Base-by-base conservation (phyloP, 2,888 invertebrate species). In the Amphiduros pacificus region DNA sequence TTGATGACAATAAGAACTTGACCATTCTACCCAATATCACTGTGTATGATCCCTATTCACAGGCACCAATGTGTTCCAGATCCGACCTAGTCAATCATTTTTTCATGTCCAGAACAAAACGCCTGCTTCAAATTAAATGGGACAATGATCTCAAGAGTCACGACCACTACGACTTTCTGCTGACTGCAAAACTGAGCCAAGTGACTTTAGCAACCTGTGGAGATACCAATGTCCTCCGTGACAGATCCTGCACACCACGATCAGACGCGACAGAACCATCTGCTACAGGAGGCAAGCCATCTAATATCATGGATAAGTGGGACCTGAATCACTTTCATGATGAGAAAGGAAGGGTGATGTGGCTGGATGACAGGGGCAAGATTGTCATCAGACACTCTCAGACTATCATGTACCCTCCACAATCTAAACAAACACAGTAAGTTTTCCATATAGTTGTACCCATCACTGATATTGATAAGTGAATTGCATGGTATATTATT, bases 141-240 rank as follows among this genome's bases (percentile, higher is more conserved):
- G 59, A 59, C 27, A 51, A 59, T 20, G 40, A 26, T 3, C 32
- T 59, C 6, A 59, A 59, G 27, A 59, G 52, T 26, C 50, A 59
- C 27, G 59, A 59, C 26, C 59, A 59, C 51, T 59, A 59, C 50
- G 59, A 59, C 52, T 59, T 59, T 28, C 51, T 59, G 32, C 36
- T 59, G 11, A 51, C 24, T 36, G 48, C 59, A 20, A 59, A 59
- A 32, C 22, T n/a, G 17, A 24, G 40, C 52, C 24, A 52, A 17
- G 32, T 59, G n/a, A 31, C 22, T 14, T 51, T 59, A 20, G 51
- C 52, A 3, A 59, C 59, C 14, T 59, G 59, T 27, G 32, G 31
- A 24, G 59, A 59, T 36, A 51, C 52, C 22, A 24, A 51, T n/a
- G 51, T 59, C 22, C 32, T 59, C 28, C 59, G 52, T 32, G 50